Percentiles rank a stretch among this genome's conserved stretches.
These are phyloP conservation scores for Lasiurus borealis DNA, from an alignment of 2,113 vertebrate genomes.

Conservation along the genomic window DNA sequence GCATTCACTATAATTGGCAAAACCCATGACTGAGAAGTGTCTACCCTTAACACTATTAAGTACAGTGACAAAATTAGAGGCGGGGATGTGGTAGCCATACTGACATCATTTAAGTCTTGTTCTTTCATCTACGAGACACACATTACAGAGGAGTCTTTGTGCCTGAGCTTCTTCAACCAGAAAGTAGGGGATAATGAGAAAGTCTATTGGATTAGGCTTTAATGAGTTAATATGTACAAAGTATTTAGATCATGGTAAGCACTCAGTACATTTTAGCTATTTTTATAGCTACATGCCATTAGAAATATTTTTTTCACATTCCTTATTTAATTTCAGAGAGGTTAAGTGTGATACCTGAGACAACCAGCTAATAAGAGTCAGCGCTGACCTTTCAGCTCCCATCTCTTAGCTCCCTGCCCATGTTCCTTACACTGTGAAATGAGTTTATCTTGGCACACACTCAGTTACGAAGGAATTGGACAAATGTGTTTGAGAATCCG, in stretches of 20 bases:
- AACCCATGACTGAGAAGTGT: neutral
- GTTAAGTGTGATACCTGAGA: neutral
- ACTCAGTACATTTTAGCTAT: neutral
- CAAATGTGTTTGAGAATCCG: slow-evolving; percentile 17
- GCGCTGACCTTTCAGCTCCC: neutral
- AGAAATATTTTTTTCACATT: neutral
- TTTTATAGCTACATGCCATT: neutral
- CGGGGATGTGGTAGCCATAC: neutral
- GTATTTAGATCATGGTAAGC: neutral
- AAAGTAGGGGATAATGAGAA: neutral
- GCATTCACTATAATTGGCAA: neutral
- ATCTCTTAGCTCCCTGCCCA: neutral
- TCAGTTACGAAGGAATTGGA: slow-evolving; percentile 39
- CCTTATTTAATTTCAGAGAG: slow-evolving; percentile 17
- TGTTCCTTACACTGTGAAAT: neutral
- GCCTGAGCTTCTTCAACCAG: neutral
- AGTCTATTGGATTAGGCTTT: neutral
- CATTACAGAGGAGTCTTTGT: neutral
- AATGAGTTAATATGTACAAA: neutral
- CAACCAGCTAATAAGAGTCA: neutral
- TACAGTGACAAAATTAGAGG: neutral
- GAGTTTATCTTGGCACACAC: slow-evolving; percentile 46
- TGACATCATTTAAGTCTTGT: neutral
- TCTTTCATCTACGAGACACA: neutral
- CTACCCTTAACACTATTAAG: neutral